Percentiles rank a stretch among this genome's conserved stretches.
These are phyloP conservation scores for Champsocephalus gunnari DNA, from an alignment of 2,797 vertebrate genomes.

Conservation along the genomic window DNA sequence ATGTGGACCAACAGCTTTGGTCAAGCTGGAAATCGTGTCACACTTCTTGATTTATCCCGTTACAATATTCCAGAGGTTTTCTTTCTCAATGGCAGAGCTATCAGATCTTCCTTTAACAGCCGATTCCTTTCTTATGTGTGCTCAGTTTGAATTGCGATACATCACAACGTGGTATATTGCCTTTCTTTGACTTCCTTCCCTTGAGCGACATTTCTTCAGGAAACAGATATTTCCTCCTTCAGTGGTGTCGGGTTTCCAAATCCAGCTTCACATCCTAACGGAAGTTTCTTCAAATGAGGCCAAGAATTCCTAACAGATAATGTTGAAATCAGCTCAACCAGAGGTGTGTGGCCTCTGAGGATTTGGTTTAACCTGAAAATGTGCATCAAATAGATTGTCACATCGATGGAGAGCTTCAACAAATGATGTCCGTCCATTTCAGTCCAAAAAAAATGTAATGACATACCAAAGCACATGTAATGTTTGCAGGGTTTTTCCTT, in stretches of 20 bases:
- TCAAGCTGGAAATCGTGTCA: neutral
- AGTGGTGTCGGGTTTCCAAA: too few species aligned
- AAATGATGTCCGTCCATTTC: neutral
- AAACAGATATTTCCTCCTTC: neutral
- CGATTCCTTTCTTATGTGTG: neutral
- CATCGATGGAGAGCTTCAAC: neutral
- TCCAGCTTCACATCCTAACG: neutral
- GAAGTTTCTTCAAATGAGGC: neutral
- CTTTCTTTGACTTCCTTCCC: neutral
- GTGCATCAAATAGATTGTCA: fast-evolving
- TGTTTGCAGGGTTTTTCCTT: too few species aligned
- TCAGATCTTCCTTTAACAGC: neutral
- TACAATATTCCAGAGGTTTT: neutral
- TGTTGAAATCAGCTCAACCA: neutral
- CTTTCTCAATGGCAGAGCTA: neutral
- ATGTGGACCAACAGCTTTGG: neutral
- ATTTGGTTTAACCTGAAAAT: neutral
- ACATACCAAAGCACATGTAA: neutral
- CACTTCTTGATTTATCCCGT: neutral
- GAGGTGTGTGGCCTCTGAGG: neutral
- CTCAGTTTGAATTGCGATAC: too few species aligned
- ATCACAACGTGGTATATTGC: too few species aligned
- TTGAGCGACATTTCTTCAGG: neutral
- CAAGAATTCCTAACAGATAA: neutral
- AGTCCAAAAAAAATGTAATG: neutral